A percentile compares a stretch with the other conserved stretches of the same genome.
phyloP scores from a whole-genome alignment of 2,797 vertebrate species.

The Pelochelys cantorii region DNA sequence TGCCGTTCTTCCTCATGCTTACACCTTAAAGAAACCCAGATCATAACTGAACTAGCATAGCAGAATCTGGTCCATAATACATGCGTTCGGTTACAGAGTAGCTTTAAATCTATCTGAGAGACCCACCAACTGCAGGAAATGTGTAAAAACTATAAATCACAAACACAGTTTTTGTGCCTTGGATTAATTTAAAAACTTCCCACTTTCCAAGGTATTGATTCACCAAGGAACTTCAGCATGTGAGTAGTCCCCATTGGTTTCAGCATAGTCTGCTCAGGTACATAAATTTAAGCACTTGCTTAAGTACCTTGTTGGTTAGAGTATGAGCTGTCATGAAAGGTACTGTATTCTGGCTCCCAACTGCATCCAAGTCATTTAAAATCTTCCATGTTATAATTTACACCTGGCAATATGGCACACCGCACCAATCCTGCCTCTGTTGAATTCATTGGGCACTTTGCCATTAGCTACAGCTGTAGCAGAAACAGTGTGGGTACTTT shows the following conservation, averaged over 20 bases:
- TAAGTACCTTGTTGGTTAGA: conserved; percentile 1
- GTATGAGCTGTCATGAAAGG: neutral
- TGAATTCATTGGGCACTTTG: conserved; percentile 21
- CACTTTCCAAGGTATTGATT: neutral
- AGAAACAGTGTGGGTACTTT: neutral
- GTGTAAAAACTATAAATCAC: neutral
- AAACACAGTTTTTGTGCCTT: neutral
- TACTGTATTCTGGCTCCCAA: neutral
- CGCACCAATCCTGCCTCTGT: neutral
- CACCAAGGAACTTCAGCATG: neutral
- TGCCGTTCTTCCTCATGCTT: neutral
- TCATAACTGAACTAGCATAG: neutral
- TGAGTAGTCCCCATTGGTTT: conserved; percentile 2
- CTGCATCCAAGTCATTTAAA: conserved; percentile 1
- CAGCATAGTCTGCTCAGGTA: neutral
- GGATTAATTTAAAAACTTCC: neutral
- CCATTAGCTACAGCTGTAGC: conserved; percentile 4
- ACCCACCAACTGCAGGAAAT: too few species aligned
- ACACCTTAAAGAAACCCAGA: neutral
- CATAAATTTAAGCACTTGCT: neutral
- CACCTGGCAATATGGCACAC: conserved; percentile 16
- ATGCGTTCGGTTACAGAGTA: neutral
- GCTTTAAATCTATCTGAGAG: neutral
- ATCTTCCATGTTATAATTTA: conserved; percentile 5
- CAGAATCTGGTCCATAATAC: neutral